Evolutionary conservation across 1,140 invertebrate species (phyloP).

Genomic region (Conus ventricosus): DNA sequence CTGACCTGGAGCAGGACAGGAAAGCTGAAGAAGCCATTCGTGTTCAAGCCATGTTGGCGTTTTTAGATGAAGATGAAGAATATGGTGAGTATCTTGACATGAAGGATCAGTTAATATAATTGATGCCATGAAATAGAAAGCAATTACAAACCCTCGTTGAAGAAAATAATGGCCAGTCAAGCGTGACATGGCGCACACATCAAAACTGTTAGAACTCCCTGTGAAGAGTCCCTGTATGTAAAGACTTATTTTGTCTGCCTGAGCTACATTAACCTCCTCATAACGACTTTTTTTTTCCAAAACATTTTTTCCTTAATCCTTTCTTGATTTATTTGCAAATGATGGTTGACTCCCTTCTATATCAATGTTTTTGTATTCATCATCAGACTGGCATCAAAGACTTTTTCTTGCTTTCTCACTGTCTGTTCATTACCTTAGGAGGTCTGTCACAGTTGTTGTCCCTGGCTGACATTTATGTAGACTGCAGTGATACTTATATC

Average conservation of each 20-base stretch:
- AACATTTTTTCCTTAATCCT: background rate
- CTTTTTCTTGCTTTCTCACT: background rate
- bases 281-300: too few species aligned
- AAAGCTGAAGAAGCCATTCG: background rate
- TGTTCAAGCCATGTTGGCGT: conserved; percentile 12
- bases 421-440: background rate
- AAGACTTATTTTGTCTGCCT: too few species aligned
- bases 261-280: too few species aligned
- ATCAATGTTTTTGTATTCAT: background rate
- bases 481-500: background rate
- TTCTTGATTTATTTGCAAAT: background rate
- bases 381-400: background rate
- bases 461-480: background rate
- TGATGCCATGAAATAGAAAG: too few species aligned
- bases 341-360: too few species aligned
- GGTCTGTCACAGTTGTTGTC: background rate
- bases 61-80: background rate
- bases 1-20: conserved; percentile 1
- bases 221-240: too few species aligned
- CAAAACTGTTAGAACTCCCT: too few species aligned
- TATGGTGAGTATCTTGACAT: background rate
- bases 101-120: too few species aligned
- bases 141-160: too few species aligned
- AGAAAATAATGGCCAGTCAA: too few species aligned
- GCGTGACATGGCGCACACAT: too few species aligned